Conservation (phyloP, 1,140 invertebrate genomes). For the Rhizoglyphus robini region DNA sequence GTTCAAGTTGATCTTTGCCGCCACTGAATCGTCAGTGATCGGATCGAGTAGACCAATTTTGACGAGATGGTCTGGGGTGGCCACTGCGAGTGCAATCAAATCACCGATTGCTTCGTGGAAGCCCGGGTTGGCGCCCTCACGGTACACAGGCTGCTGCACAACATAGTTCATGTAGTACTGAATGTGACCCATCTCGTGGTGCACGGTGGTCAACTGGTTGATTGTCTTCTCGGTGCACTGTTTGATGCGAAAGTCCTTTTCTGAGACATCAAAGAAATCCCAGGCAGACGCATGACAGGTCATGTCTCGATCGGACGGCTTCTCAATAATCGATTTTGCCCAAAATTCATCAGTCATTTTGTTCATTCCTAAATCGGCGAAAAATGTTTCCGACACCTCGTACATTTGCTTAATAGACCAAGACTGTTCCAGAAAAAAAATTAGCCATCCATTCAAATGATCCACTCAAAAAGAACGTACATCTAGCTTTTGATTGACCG, state of each 20-base stretch:
- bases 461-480: no score
- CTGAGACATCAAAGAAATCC: slow-evolving; percentile 66
- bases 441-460: no score
- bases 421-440: no score
- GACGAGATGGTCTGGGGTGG: slow-evolving; percentile 58
- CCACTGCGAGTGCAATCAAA: slow-evolving; percentile 57
- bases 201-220: slow-evolving; percentile 57
- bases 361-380: slow-evolving; percentile 64
- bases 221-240: slow-evolving; percentile 62
- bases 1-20: slow-evolving; percentile 41
- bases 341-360: slow-evolving; percentile 66
- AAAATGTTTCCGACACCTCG: slow-evolving; percentile 67
- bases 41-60: slow-evolving; percentile 53
- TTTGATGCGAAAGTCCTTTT: slow-evolving; percentile 48
- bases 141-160: slow-evolving; percentile 52
- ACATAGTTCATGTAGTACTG: slow-evolving; percentile 72
- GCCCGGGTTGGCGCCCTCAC: slow-evolving; percentile 69
- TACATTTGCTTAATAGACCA: slow-evolving; percentile 64
- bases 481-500: slow-evolving; percentile 51
- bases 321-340: slow-evolving; percentile 57
- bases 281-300: slow-evolving; percentile 71
- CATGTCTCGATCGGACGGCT: slow-evolving; percentile 50
- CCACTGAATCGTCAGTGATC: slow-evolving; percentile 33
- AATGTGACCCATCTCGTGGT: slow-evolving; percentile 77
- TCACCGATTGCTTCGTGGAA: slow-evolving; percentile 91